Base-by-base conservation (phyloP, 2,113 vertebrate genomes). In the Synchiropus splendidus region DNA sequence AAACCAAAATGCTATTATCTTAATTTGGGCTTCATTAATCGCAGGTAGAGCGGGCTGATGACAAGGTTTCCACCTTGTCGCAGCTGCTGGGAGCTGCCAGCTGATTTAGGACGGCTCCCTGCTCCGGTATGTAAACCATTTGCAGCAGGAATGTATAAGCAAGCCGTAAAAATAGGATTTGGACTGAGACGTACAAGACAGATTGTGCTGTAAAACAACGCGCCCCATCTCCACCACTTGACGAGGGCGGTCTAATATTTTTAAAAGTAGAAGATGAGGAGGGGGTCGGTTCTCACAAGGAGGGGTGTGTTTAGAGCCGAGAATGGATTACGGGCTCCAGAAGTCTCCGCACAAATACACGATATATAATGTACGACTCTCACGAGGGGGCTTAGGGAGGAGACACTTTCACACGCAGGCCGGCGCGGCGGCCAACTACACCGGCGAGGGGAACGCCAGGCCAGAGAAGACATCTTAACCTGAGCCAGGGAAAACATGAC, bases 111-210 rank as follows among this genome's bases (percentile, higher is more conserved):
- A 88, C 85, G 73, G 75, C 70, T 86, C 84, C 86, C 71, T 47
- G 81, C 72, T 70, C 67, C 78, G 88, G 89, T 89, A 91, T 91
- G 89, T 92, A 92, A 92, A 92, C 89, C 86, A 70, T 88, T 82
- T 88, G 70, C 63, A 45, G 83, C 78, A 89, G 86, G 89, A 92
- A 90, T 91, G 89, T 82, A 87, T 92, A 94, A 94, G 89, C 90
- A 92, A 90, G 82, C 85, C 86, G 84, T 92, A 91, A 92, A 92
- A 89, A 88, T 87, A 83, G 87, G 90, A 89, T 88, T 89, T 85
- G 86, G 81, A 70, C 78, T 70, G 72, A 83, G 86, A 88, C 85
- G 70, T 78, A 80, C 83, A 85, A 87, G 84, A 85, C 74, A 60
- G 82, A 85, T 85, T 76, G 21, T 71, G 83, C 88, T 81, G 83